Evolutionary conservation across 2,113 vertebrate species (phyloP).

Genomic region (Rhinogobius similis): DNA sequence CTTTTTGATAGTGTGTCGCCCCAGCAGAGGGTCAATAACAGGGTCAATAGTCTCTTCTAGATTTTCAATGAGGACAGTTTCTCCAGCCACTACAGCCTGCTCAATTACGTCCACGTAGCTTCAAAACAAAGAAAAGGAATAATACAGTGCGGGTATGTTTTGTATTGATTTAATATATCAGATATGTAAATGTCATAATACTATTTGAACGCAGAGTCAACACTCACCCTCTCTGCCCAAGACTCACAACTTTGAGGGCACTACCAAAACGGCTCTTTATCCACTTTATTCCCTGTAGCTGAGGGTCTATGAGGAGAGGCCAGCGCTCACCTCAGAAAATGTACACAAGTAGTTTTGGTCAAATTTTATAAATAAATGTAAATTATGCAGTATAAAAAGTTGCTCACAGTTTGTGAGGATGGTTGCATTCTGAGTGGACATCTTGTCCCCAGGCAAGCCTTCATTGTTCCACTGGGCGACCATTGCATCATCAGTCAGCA

Average conservation of each 20-base stretch:
- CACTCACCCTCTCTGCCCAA: conserved; percentile 78
- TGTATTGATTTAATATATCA: not conserved
- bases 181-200: not conserved
- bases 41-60: conserved; percentile 78
- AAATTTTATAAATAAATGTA: not conserved
- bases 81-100: conserved; percentile 75
- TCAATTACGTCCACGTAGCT: conserved; percentile 79
- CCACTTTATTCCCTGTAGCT: conserved; percentile 80
- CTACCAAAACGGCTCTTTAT: conserved; percentile 78
- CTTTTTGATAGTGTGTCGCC: conserved; percentile 81
- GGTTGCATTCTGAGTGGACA: conserved; percentile 77
- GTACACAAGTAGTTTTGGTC: not conserved
- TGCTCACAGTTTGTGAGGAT: conserved; percentile 73
- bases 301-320: conserved; percentile 80
- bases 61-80: conserved; percentile 79
- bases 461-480: conserved; percentile 82
- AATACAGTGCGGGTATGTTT: not conserved
- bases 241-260: conserved; percentile 73
- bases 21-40: conserved; percentile 76
- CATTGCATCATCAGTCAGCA: conserved; percentile 75
- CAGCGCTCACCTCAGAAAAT: conserved; percentile 69
- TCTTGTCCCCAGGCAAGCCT: conserved; percentile 75
- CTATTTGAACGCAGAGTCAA: not conserved
- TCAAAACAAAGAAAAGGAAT: conserved; percentile 6
- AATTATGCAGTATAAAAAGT: not conserved